Base-by-base conservation (phyloP, 2,888 invertebrate genomes). In the Campaea margaritaria region DNA sequence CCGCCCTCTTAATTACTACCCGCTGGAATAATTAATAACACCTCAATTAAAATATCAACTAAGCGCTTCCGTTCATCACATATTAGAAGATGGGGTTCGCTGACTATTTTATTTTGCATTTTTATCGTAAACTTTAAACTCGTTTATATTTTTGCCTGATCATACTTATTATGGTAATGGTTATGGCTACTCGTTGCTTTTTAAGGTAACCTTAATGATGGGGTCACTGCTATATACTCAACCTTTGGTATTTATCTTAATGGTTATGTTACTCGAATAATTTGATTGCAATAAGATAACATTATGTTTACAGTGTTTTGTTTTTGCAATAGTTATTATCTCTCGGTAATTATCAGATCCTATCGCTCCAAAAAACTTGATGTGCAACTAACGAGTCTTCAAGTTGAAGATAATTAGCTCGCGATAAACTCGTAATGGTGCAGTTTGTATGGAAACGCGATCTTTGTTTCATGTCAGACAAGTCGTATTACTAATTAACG, bases 41-140 rank as follows among this genome's bases (percentile, higher is more conserved):
- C 83, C 82, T 87, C 85, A 87, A 90, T 89, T 89, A 88, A 87
- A 88, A 87, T 84, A 90, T 88, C 86, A 85, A 85, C 84, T 81
- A 83, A 82, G 78, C 77, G 78, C 80, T 85, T 85, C 85, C 83
- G 82, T 21, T 21, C 21, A 21, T 21, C 82, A 79, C 80, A 79
- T 82, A 68, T 81, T 81, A 83, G 77, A 78, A 84, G 78, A 75
- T 76, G 72, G 70, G 69, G 64, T 73, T 71, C 49, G 45, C 47
- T 67, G 57, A 50, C 60, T 60, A 54, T 53, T 64, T 64, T 47
- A 58, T n/a, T n/a, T n/a, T n/a, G 58, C 55, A 67, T 63, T 55
- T 57, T 56, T 64, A 51, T 56, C 48, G 51, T 60, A 58, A 65
- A 55, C 42, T 58, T 49, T 55, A 51, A 55, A 51, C 52, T 64